Base-by-base conservation (phyloP, 2,113 vertebrate species). In the Corythoichthys haematopterus region DNA sequence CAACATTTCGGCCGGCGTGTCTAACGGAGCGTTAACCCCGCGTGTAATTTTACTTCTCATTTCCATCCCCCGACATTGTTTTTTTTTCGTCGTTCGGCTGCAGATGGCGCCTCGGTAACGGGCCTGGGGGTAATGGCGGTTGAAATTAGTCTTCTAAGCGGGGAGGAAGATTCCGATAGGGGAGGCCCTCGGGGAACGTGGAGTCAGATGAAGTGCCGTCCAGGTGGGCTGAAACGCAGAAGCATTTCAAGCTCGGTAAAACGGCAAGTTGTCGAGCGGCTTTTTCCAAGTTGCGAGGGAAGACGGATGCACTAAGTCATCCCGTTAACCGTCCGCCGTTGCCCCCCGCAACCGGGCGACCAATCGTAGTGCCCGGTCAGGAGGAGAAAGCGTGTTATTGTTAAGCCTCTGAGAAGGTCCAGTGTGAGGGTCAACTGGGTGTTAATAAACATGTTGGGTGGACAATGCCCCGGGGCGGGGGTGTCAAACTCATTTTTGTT, bases 11-110 rank as follows among this genome's bases (percentile, higher is more conserved):
- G 85, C 87, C 85, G 82, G 83, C 74, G 70, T 72, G 84, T 78
- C 82, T 90, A 90, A 91, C 91, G 88, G 80, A 66, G 88, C 88
- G 77, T 89, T 85, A 85, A 87, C 83, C 76, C 75, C 69, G 80
- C 79, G 85, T 90, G 85, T 91, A 88, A 92, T 91, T 91, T 90
- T 89, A 88, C 87, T 91, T 91, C 91, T 84, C 70, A 87, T 91
- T 93, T 91, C 85, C 88, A 85, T 84, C 68, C 68, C 59, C 64
- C 74, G 70, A 12, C 3, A 33, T 56, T 55, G 52, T 2, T 11
- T 56, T 56, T 36, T 36, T 35, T 11, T 0, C 45, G 7, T 43
- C 8, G 40, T 43, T 65, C 14, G 40, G 66, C 74, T 74, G 82
- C 83, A 84, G 86, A 87, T 87, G 89, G 84, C 86, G 68, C 76